Evolutionary conservation across 2,888 invertebrate genomes (phyloP), one percentile per base, ranked within the genome.

Genomic region (Sceliomorpha sp.): DNA sequence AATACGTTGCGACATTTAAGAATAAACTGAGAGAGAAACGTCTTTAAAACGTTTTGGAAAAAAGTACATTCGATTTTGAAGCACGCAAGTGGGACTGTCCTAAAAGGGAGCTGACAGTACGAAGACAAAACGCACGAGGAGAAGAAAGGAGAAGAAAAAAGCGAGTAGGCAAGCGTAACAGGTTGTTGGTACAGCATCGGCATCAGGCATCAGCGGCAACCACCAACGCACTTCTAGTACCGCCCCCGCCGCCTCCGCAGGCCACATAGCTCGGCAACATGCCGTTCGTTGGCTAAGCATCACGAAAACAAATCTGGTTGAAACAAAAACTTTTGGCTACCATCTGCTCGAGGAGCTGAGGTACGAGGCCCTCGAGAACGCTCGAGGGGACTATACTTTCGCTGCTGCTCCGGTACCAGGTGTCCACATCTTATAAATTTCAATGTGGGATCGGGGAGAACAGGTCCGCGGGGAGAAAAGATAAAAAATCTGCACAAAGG

Each of bases 351-450:
- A 68, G 71, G 72, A 51, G 62, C 58, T 53, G 37, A 56, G 62
- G 58, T 56, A 53, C 56, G 55, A 66, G 62, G 67, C 58, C 73
- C 64, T 44, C 45, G 58, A 59, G 48, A 53, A 51, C 62, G 56
- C 45, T 58, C 55, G 56, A 37, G 53, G 63, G 51, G 63, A 72
- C 73, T 67, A 72, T 70, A 67, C 55, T 70, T 72, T 71, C 59
- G 60, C 68, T 44, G 68, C 42, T 69, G 70, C 74, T 67, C 67
- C 63, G 70, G 62, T 63, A 78, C 80, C 83, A 82, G 83, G 83
- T 83, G 83, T 82, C 78, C 80, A 74, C 78, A 56, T 79, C 75
- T 81, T 80, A 79, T 79, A 81, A 82, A 81, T 83, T 80, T 83
- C 80, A 83, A 82, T 83, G 75, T 73, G 70, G 72, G 67, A 66